A percentile compares a stretch with the other conserved stretches of the same genome.
These are phyloP conservation scores for Calyptomena viridis DNA, from an alignment of 2,113 vertebrate genomes.

Conservation along the genomic window DNA sequence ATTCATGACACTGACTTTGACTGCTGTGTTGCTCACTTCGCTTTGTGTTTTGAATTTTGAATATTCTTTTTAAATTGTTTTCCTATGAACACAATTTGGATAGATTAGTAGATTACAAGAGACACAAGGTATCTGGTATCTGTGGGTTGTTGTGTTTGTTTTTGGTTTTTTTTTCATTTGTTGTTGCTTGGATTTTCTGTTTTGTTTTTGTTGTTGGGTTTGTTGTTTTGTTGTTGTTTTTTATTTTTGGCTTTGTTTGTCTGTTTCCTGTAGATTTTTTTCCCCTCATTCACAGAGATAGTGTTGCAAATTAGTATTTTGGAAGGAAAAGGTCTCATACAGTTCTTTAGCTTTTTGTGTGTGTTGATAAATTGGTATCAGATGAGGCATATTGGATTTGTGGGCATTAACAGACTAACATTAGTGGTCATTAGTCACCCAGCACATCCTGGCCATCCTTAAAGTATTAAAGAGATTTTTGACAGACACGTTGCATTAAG, in stretches of 20 bases:
- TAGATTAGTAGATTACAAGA: neutral
- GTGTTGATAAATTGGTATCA: neutral
- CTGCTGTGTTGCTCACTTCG: neutral
- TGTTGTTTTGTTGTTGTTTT: neutral
- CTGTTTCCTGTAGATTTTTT: neutral
- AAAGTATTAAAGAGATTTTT: constrained; percentile 32
- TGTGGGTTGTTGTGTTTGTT: neutral
- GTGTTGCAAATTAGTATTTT: neutral
- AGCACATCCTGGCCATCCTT: neutral
- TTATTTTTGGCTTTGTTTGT: neutral
- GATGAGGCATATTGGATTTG: neutral
- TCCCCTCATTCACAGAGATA: neutral
- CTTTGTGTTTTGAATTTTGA: neutral
- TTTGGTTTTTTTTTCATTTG: neutral
- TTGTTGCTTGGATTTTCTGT: neutral
- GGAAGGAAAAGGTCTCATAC: neutral
- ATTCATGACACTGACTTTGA: neutral
- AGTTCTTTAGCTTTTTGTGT: neutral
- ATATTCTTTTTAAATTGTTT: neutral
- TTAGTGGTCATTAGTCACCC: neutral
- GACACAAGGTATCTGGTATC: neutral
- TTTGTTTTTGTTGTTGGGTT: neutral
- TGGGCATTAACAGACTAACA: neutral
- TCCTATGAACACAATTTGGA: neutral
- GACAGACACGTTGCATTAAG: neutral